Evolutionary conservation across 2,888 invertebrate genomes (phyloP).

Genomic region (Athalia cordata): DNA sequence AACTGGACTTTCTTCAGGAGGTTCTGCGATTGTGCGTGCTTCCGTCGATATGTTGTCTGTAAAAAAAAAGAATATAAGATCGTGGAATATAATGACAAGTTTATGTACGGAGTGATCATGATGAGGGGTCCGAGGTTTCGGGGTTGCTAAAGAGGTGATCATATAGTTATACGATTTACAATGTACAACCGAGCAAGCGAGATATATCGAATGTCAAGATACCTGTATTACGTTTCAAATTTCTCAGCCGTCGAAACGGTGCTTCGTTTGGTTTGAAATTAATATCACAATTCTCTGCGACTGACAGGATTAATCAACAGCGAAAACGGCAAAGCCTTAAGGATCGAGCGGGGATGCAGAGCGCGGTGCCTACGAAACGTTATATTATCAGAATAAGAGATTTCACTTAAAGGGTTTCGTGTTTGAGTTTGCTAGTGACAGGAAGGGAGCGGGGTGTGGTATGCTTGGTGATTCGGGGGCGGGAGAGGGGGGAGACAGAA

Average conservation of each 20-base stretch:
- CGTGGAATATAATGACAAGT: neutral
- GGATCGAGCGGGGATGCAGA: neutral
- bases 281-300: constrained; percentile 72
- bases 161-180: neutral
- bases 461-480: constrained; percentile 44
- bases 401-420: constrained; percentile 74
- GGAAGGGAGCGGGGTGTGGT: constrained; percentile 59
- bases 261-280: constrained; percentile 71
- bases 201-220: constrained; percentile 40
- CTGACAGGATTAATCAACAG: constrained; percentile 73
- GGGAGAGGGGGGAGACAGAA: constrained; percentile 45
- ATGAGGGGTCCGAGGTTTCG: neutral
- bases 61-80: neutral
- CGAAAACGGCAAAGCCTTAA: constrained; percentile 55
- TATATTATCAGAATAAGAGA: constrained; percentile 72
- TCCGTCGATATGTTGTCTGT: constrained; percentile 69
- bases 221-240: constrained; percentile 39
- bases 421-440: constrained; percentile 73
- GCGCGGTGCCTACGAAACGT: constrained; percentile 56
- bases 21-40: constrained; percentile 67
- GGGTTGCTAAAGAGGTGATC: neutral
- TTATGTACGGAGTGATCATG: neutral
- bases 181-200: neutral
- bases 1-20: constrained; percentile 68
- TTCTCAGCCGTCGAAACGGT: constrained; percentile 51